Evolutionary conservation across 1,140 invertebrate species (phyloP), one percentile per base, ranked within the genome.

Genomic region (Lepidotrigona ventralis): DNA sequence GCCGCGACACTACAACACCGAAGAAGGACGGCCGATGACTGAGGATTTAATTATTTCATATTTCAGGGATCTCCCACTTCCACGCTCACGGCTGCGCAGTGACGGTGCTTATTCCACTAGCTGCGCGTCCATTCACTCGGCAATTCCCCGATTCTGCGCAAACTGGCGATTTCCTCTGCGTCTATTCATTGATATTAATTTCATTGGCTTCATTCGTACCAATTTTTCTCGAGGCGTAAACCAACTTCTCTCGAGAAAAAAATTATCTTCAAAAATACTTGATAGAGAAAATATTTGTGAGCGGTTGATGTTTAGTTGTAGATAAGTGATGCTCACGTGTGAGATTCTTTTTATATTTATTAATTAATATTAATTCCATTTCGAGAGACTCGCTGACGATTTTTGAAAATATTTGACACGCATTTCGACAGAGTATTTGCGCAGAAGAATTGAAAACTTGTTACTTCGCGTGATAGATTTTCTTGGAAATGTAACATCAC

Each of bases 21-120:
- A 26, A 64, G 54, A 78, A 70, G 23, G 66, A 54, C 81, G 75
- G 29, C 53, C 56, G 75, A 78, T 69, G 81, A 83, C 81, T 83
- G 81, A 78, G 81, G 66, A 83, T 78, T 83, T 83, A 83, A 83
- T 83, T 83, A 83, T 78, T 83, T 83, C 54, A 75, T 70, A 83
- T 83, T 78, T 78, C 66, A 33, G 26, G 6, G 29, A 69, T 69
- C 26, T 54, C 81, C 75, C 81, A n/a, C 74, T 63, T n/a, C 21
- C 0, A 33, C 5, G 17, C 17, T 26, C 29, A 71, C 81, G 81
- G 1, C 81, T 83, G 81, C 81, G 81, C 81, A 83, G 33, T 70
- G 19, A 39, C 46, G 9, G 9, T 33, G 33, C 29, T 51, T 53
- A 21, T 56, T 9, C 66, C 26, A 76, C 53, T 5, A 46, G 26